phyloP scores from a whole-genome alignment of 2,888 invertebrate species.

The Ennomos fuscantarius region DNA sequence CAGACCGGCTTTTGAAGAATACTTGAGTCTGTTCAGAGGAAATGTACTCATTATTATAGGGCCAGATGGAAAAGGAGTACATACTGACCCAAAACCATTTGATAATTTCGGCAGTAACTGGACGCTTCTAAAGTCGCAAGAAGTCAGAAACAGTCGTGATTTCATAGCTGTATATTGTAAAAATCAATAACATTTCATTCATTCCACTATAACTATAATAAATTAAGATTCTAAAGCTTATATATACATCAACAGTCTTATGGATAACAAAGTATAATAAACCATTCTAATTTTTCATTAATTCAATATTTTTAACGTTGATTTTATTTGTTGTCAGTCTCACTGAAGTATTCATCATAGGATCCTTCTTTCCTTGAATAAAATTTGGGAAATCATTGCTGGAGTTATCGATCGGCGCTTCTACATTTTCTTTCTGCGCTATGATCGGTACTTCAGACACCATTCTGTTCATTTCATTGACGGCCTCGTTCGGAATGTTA shows the following conservation, averaged over 20 bases:
- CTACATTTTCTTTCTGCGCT: constrained; percentile 64
- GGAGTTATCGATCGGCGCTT: constrained; percentile 50
- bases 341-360: constrained; percentile 78
- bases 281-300: constrained; percentile 72
- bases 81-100: constrained; percentile 90
- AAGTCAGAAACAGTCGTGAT: constrained; percentile 87
- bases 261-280: constrained; percentile 22
- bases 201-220: constrained; percentile 31
- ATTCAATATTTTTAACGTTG: constrained; percentile 80
- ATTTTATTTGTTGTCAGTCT: constrained; percentile 75
- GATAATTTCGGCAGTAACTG: constrained; percentile 84
- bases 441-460: constrained; percentile 68
- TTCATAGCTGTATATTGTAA: constrained; percentile 82
- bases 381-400: constrained; percentile 65
- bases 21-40: constrained; percentile 87
- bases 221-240: constrained; percentile 33
- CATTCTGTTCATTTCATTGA: constrained; percentile 67
- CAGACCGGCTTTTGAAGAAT: constrained; percentile 87
- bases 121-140: constrained; percentile 82
- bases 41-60: constrained; percentile 90
- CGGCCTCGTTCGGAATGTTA: constrained; percentile 56
- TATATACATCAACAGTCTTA: constrained; percentile 52
- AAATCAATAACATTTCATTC: constrained; percentile 25
- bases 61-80: constrained; percentile 86
- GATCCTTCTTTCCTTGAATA: constrained; percentile 75